Percentiles rank a stretch among this genome's conserved stretches.
phyloP scores from a whole-genome alignment of 1,140 invertebrate genomes.

The Zaprionus taronus region DNA sequence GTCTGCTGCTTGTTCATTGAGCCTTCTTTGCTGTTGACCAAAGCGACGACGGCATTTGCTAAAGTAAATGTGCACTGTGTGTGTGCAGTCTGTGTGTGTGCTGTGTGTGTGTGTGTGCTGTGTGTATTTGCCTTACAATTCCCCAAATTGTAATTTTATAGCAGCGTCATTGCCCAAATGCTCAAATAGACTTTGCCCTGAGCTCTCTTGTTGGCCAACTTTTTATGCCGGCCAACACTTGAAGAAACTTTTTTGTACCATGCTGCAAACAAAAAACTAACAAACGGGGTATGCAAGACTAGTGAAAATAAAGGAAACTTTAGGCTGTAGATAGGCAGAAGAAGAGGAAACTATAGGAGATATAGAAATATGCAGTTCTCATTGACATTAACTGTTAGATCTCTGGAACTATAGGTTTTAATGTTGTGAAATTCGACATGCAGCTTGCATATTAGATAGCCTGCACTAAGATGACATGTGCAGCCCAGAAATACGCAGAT shows the following conservation, averaged over 20 bases:
- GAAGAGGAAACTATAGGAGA: too few relatives aligned
- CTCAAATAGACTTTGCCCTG: constrained; percentile 73
- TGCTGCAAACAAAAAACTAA: background rate
- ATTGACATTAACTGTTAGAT: too few relatives aligned
- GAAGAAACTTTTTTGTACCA: constrained; percentile 24
- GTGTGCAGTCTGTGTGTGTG: constrained; percentile 22
- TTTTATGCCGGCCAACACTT: constrained; percentile 48
- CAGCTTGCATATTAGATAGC: too few relatives aligned
- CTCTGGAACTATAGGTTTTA: too few relatives aligned
- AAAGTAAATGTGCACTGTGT: constrained; percentile 38
- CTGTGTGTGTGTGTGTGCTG: constrained; percentile 30
- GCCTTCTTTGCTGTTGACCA: constrained; percentile 56
- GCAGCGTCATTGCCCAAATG: constrained; percentile 79
- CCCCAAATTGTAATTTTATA: constrained; percentile 82
- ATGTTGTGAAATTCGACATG: too few relatives aligned
- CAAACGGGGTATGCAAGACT: background rate
- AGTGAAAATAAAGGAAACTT: background rate
- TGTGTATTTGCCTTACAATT: constrained; percentile 74
- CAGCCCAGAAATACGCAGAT: too few relatives aligned
- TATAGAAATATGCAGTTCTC: too few relatives aligned
- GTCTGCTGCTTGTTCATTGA: constrained; percentile 1
- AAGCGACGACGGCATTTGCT: constrained; percentile 47
- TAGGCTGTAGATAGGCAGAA: too few relatives aligned
- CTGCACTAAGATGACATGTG: too few relatives aligned
- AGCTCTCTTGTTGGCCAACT: constrained; percentile 34